These are phyloP conservation scores for Prunella himalayana DNA, from an alignment of 2,113 vertebrate species.

Conservation along the genomic window DNA sequence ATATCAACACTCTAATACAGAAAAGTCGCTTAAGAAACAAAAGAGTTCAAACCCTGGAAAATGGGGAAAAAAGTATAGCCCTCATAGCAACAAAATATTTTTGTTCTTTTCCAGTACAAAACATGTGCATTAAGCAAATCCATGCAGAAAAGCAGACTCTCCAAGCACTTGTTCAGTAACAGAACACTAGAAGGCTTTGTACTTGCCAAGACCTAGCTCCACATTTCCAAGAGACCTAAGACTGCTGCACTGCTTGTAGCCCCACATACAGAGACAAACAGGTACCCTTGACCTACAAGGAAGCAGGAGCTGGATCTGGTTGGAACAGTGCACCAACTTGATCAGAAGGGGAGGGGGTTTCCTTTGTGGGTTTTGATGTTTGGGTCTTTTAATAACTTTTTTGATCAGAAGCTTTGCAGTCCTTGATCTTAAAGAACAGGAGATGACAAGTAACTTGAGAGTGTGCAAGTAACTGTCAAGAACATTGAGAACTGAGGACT, in stretches of 20 bases:
- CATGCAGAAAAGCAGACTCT: neutral
- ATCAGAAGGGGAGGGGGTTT: fast-evolving
- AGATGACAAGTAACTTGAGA: neutral
- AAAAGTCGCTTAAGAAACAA: neutral
- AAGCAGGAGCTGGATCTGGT: neutral
- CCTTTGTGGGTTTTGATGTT: neutral
- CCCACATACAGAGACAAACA: neutral
- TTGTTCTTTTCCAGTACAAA: neutral
- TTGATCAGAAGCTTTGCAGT: neutral
- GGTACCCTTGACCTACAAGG: neutral
- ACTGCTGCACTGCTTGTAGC: neutral
- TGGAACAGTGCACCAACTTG: neutral
- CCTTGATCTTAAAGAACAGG: neutral
- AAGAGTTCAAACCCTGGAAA: neutral
- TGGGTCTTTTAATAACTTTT: neutral
- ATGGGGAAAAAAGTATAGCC: neutral
- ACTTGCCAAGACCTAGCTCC: neutral
- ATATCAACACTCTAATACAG: neutral
- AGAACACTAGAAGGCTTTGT: neutral
- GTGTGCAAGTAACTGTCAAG: fast-evolving
- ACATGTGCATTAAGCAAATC: neutral
- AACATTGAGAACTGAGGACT: neutral
- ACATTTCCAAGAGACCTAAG: neutral
- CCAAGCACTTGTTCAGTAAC: neutral
- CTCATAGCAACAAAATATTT: neutral